Evolutionary conservation across 2,113 vertebrate species (phyloP).

Genomic region (Taxidea taxus): DNA sequence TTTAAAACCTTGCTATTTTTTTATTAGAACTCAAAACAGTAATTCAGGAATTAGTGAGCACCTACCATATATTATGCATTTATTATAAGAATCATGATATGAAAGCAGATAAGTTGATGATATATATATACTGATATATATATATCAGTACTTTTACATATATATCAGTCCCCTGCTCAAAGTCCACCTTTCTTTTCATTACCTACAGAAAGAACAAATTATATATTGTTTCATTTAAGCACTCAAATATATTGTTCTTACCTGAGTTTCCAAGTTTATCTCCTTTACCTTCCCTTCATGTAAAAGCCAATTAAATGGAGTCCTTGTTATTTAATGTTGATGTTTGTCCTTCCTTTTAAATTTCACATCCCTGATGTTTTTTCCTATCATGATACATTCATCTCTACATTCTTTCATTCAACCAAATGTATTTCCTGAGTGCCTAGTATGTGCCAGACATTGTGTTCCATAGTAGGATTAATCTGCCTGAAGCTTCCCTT

Average conservation of each 20-base stretch:
- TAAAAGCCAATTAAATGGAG: background rate
- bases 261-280: background rate
- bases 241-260: background rate
- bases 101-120: background rate
- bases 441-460: background rate
- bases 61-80: background rate
- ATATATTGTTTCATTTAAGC: background rate
- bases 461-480: background rate
- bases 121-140: background rate
- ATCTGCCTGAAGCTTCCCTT: background rate
- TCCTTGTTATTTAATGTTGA: background rate
- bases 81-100: background rate
- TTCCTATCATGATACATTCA: background rate
- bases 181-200: background rate
- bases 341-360: background rate
- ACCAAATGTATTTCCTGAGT: background rate
- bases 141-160: background rate
- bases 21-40: background rate
- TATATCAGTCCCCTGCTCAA: background rate
- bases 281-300: background rate
- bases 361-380: background rate
- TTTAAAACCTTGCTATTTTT: background rate
- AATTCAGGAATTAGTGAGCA: background rate
- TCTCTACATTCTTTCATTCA: background rate
- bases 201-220: background rate